Base-by-base conservation (phyloP, 35 echinoderm and acorn worm species). In the Apostichopus parvimensis region DNA sequence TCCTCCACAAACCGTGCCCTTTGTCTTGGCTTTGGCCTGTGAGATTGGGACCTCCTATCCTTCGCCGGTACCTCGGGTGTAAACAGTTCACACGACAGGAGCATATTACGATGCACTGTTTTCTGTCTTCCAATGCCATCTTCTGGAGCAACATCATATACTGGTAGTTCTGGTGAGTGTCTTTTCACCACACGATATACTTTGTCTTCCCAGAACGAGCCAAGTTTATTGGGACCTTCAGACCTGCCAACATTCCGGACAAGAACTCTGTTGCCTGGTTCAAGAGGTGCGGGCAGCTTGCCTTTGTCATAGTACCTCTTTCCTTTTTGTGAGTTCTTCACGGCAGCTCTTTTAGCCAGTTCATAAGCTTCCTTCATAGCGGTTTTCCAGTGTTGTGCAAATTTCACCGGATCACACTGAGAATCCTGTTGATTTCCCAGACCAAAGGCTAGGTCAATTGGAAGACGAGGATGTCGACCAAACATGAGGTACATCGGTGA, bases 51-150 rank as follows among this genome's bases (percentile, higher is more conserved):
- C 11, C 4, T 15, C 21, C 22, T 25, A 8, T n/a, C 6, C 5
- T 34, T 12, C 77, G 12, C 12, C 26, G 9, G 11, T 80, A 10
- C 15, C 6, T 80, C 15, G 26, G 83, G 83, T 24, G 54, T 59
- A 14, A 86, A 86, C n/a, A 58, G 10, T 10, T 86, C 83, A 61
- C 93, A 94, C 4, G 93, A 73, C 8, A 94, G 82, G 25, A 94
- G 77, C 88, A 91, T 75, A 71, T 94, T 94, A 6, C 88, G 57
- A 91, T 91, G 93, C 1, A 94, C 77, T 9, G 61, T 78, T 15
- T 25, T 57, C 8, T 8, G 45, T 62, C 56, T 80, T 18, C 85
- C 89, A 20, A 26, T 76, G 55, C 85, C 85, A 73, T 85, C 66
- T 65, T 92, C 91, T 61, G 54, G 91, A 8, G 53, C 53, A 6